Conservation (phyloP, 2,888 invertebrate species). For the Sicus ferrugineus region DNA sequence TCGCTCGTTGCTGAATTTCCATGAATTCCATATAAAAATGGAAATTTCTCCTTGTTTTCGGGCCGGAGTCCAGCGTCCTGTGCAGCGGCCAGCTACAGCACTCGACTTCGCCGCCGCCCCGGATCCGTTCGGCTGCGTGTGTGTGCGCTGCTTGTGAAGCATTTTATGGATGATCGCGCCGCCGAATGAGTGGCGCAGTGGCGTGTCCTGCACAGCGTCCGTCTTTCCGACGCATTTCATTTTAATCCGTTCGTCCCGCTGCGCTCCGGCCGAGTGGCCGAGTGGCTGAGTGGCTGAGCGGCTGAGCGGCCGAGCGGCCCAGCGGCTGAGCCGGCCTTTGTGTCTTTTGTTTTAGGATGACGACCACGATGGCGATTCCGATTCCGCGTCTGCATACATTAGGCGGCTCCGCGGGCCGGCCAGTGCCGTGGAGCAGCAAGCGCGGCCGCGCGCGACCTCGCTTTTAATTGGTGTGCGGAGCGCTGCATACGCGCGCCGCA, state of each 20-base stretch:
- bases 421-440: neutral
- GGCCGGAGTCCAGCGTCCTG: neutral
- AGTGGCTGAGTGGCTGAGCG: no score
- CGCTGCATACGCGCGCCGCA: no score
- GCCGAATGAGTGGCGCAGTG: no score
- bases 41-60: constrained; percentile 1
- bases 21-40: constrained; percentile 17
- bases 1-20: neutral
- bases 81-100: neutral
- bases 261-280: neutral
- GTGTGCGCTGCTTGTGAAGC: neutral
- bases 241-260: neutral
- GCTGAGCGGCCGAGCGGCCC: no score
- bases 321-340: neutral
- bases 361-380: neutral
- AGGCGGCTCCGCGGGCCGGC: neutral
- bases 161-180: neutral
- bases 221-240: neutral
- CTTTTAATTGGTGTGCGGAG: neutral
- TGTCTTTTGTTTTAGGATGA: neutral
- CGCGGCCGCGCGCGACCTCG: neutral
- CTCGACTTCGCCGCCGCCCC: neutral
- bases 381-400: neutral
- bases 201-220: neutral
- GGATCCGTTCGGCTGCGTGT: neutral